These are phyloP conservation scores for Eupeodes luniger DNA, from an alignment of 2,888 invertebrate species.

Conservation along the genomic window DNA sequence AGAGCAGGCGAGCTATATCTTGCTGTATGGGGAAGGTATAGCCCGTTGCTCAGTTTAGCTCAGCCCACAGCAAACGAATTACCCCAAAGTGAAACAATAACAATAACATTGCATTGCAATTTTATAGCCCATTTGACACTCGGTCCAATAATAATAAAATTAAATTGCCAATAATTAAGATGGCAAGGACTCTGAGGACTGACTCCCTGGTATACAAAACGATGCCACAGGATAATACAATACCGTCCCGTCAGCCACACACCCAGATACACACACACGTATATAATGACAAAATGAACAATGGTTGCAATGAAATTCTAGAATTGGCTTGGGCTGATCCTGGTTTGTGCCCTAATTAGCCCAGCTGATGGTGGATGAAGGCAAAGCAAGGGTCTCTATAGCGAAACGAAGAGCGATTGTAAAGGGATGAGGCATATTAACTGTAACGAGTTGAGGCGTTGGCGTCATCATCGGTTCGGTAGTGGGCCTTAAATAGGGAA, in stretches of 20 bases:
- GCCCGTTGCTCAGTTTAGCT: background rate
- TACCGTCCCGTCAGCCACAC: constrained; percentile 7
- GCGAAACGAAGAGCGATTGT: background rate
- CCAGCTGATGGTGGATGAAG: constrained; percentile 42
- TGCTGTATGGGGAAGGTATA: background rate
- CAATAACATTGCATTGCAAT: constrained; percentile 76
- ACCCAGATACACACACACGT: constrained; percentile 3
- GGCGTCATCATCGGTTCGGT: constrained; percentile 38
- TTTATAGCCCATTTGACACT: constrained; percentile 76
- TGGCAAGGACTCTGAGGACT: constrained; percentile 66
- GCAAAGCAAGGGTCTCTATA: background rate
- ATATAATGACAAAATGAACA: constrained; percentile 24
- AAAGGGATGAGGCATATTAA: constrained; percentile 59
- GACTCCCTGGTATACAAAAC: constrained; percentile 13
- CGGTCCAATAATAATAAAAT: constrained; percentile 76
- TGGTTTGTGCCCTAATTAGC: constrained; percentile 73
- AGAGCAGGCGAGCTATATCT: background rate
- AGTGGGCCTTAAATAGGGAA: constrained; percentile 55
- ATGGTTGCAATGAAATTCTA: constrained; percentile 64
- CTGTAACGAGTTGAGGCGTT: constrained; percentile 70
- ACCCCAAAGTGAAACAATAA: constrained; percentile 75
- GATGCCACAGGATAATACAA: constrained; percentile 47
- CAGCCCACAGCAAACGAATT: constrained; percentile 32
- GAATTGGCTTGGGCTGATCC: constrained; percentile 69
- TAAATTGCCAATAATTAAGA: constrained; percentile 76